Conservation (phyloP, 1,140 invertebrate genomes). For the Zophobas morio region DNA sequence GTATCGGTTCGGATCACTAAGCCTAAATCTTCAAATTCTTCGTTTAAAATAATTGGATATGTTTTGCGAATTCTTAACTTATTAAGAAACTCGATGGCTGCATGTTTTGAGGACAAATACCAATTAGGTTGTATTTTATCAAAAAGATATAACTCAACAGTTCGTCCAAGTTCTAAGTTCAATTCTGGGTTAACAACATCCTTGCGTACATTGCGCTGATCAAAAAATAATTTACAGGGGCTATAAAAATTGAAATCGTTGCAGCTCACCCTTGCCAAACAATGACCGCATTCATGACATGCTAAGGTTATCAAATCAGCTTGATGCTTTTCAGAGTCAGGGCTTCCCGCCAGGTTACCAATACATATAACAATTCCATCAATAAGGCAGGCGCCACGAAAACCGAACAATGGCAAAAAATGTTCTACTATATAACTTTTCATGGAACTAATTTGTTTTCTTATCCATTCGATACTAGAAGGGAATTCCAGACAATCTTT, state of each 20-base stretch:
- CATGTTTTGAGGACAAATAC: neutral
- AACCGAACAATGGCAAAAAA: neutral
- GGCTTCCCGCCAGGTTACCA: no score
- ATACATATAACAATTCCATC: neutral
- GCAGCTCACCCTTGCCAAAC: no score
- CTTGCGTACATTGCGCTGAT: no score
- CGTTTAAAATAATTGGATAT: no score
- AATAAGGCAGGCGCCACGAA: conserved; percentile 2
- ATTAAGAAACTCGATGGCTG: conserved; percentile 1
- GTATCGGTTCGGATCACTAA: no score
- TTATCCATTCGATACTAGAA: conserved; percentile 10
- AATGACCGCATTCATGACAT: no score
- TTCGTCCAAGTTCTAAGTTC: neutral
- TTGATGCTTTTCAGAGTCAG: no score
- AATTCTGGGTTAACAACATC: neutral
- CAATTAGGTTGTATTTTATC: conserved; percentile 4
- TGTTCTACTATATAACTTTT: neutral
- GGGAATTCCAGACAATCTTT: conserved; percentile 4
- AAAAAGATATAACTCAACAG: neutral
- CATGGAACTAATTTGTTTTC: conserved; percentile 5
- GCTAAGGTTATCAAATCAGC: no score
- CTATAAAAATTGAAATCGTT: no score
- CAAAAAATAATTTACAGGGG: no score
- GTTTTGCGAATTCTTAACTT: no score
- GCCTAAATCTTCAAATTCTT: no score